Base-by-base conservation (phyloP, 2,888 invertebrate species). In the Ypsolopha sequella region DNA sequence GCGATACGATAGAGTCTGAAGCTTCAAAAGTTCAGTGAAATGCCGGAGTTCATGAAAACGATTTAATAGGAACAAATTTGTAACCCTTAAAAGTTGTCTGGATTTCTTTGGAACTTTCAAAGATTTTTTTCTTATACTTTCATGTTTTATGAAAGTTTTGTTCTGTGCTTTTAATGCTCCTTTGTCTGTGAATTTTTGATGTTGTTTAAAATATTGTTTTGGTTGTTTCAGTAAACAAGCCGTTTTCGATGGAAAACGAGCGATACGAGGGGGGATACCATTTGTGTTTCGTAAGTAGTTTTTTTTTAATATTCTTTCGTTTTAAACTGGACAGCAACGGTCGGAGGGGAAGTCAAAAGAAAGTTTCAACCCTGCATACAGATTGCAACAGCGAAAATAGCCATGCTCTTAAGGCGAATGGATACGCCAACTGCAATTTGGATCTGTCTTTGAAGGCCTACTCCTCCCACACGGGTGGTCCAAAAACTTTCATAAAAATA, bases 201-300 rank as follows among this genome's bases (percentile, higher is more conserved):
- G 7, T 56, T 58, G 53, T 56, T 58, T 38, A 13, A 41, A 8
- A 50, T 33, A 51, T 46, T 41, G 8, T 54, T 51, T 49, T 48
- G 54, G 60, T 74, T 72, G 51, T 90, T 91, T 54, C 89, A 96
- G 96, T 84, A 96, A 97, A 88, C 93, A 96, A 85, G 95, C 98
- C 51, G 92, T 97, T 53, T 98, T 97, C 86, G 97, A 98, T 87
- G 97, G 97, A 61, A 97, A 97, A 80, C 94, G 97, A 77, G 94
- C 97, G 58, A 98, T 98, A 76, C 90, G 98, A 73, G 98, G 98
- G 67, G 98, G 98, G 67, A 96, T 98, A 78, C 98, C 98, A 56
- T 94, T 98, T 81, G 95, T 98, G 59, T 98, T 98, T 85, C 98
- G 97, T 98, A 91, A 96, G 97, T 94, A 76, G n/a, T n/a, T n/a